Evolutionary conservation across 2,888 invertebrate species (phyloP), one percentile per base, ranked within the genome.

Genomic region (Tuta absoluta): DNA sequence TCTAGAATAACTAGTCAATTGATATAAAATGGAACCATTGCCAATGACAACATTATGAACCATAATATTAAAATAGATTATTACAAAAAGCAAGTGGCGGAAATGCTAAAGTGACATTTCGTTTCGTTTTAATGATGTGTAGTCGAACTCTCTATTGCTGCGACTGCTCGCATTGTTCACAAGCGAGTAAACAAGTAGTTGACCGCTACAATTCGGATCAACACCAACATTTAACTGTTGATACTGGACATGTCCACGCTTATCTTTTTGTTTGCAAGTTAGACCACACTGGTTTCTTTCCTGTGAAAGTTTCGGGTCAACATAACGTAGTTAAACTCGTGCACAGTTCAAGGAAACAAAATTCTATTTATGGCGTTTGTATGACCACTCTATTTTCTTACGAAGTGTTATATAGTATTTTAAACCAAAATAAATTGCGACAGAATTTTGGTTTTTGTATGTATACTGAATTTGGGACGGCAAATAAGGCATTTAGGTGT

Each of bases 261-360:
- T 75, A 74, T 73, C 71, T 70, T 64, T 65, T 68, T 48, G 66
- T 71, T 72, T 71, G 67, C 66, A 69, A 68, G 67, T 67, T 68
- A 66, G 53, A 74, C 66, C 68, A 69, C 66, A 68, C 73, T 59
- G 63, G 71, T 76, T 79, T 73, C 70, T 76, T 79, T 73, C 70
- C 72, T 72, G 74, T 72, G 75, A 78, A 79, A 80, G 77, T 75
- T 21, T 62, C n/a, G 56, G 37, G 62, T 66, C 66, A 69, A 12
- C 14, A 24, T 24, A 41, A 41, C 41, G 41, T 41, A 14, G 41
- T 11, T 41, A 3, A 11, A 38, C 38, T 38, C 11, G 2, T 11
- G 38, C 8, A 38, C 38, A 38, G 38, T 7, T 3, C 12, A 41
- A 41, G n/a, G 14, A n/a, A 41, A n/a, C n/a, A 3, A 14, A 14